Base-by-base conservation (phyloP, 2,113 vertebrate species). In the Xenus cinereus region DNA sequence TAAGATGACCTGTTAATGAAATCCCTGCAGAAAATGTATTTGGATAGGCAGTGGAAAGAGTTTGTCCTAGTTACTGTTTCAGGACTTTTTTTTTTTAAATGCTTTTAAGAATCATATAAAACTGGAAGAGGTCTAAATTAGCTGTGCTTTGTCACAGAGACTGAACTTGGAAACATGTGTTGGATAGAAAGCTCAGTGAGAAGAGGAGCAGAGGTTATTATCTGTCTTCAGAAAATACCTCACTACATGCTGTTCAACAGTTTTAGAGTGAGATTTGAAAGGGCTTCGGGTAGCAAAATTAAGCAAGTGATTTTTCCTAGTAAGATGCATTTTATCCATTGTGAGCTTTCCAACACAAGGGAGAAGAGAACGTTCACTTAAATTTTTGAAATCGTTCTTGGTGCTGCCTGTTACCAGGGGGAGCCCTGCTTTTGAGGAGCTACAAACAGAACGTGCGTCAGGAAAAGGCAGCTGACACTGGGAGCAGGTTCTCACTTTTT, bases 131-230 rank as follows among this genome's bases (percentile, higher is more conserved):
- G 26, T 87, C 91, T 90, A 63, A 50, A 21, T 94, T 69, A 80
- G 71, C 67, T 69, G 0, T 54, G 39, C 51, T 92, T 87, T 72
- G 43, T 75, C 53, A 37, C 46, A 68, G 63, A 88, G 64, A 60
- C 56, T 84, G 77, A 78, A 51, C 30, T 81, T 91, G 78, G 67
- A 87, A 68, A 79, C 1, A 6, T 45, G 13, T 51, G 37, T 56
- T 77, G 66, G 35, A 45, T 62, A 43, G 63, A 82, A 83, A 51
- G 82, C 63, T 88, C 63, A n/a, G n/a, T 85, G 50, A 75, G 82
- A 96, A 86, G 67, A 76, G 14, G 57, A 46, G 41, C 82, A 90
- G 87, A 93, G 78, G 75, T 92, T 92, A 27, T 87, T 93, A 53
- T 35, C 53, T 23, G 17, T 73, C 67, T 85, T 95, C 62, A 89